Conservation (phyloP, 2,888 invertebrate genomes). For the Pachymerium ferrugineum region DNA sequence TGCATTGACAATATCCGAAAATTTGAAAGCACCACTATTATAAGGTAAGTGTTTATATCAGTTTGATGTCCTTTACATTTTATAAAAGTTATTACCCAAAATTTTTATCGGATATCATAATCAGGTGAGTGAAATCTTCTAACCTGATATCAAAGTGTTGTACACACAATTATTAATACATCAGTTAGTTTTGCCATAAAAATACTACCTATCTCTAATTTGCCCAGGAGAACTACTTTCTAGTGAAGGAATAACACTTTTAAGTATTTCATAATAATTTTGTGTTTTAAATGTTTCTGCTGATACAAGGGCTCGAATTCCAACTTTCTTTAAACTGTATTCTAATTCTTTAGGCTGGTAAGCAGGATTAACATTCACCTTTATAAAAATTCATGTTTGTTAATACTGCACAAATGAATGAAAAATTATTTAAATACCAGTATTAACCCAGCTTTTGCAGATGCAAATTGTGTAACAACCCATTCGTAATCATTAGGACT, state of each 20-base stretch:
- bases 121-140: neutral
- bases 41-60: neutral
- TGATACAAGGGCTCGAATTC: conserved; percentile 61
- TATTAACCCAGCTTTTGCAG: conserved; percentile 65
- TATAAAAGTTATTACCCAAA: neutral
- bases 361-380: conserved; percentile 60
- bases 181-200: too few species aligned
- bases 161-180: too few species aligned
- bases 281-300: conserved; percentile 59
- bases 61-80: neutral
- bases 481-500: conserved; percentile 72
- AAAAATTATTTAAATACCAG: too few species aligned
- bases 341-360: conserved; percentile 64
- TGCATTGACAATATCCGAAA: neutral
- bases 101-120: neutral
- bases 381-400: too few species aligned
- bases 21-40: neutral
- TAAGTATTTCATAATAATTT: conserved; percentile 62
- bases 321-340: conserved; percentile 66
- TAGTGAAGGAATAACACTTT: conserved; percentile 56
- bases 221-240: conserved; percentile 36
- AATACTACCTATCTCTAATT: neutral
- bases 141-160: too few species aligned
- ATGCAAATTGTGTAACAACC: conserved; percentile 65
- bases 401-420: too few species aligned